Percentiles rank a stretch among this genome's conserved stretches.
These are phyloP conservation scores for Centrocercus urophasianus DNA, from an alignment of 2,113 vertebrate species.

Conservation along the genomic window DNA sequence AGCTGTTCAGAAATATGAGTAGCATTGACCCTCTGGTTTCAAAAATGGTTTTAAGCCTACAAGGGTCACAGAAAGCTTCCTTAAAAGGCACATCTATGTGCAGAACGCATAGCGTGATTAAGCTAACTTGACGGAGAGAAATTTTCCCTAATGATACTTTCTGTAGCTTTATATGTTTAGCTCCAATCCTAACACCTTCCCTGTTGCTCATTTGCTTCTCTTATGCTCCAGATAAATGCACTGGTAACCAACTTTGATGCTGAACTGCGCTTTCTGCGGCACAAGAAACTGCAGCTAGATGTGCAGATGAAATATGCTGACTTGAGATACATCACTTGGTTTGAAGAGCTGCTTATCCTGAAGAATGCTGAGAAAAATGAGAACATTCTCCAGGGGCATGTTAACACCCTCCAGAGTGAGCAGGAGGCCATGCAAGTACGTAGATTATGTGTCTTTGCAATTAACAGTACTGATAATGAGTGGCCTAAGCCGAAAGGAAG, in stretches of 20 bases:
- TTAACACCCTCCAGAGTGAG: slow-evolving; percentile 77
- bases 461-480: neutral
- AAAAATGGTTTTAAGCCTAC: neutral
- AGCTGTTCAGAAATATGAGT: neutral
- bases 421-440: slow-evolving; percentile 75
- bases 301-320: slow-evolving; percentile 85
- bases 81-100: neutral
- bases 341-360: slow-evolving; percentile 89
- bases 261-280: slow-evolving; percentile 83
- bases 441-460: neutral
- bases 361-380: slow-evolving; percentile 87
- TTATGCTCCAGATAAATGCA: slow-evolving; percentile 80
- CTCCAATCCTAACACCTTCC: neutral
- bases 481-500: neutral
- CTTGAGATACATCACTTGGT: slow-evolving; percentile 82
- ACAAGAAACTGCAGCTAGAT: slow-evolving; percentile 86
- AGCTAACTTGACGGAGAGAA: neutral
- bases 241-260: slow-evolving; percentile 83
- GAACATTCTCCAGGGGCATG: slow-evolving; percentile 79
- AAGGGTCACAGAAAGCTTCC: neutral
- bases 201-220: neutral
- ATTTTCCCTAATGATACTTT: neutral
- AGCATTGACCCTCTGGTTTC: neutral
- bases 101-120: neutral
- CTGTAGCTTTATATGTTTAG: neutral